A percentile compares a stretch with the other conserved stretches of the same genome.
These are phyloP conservation scores for Acrossocheilus fasciatus DNA, from an alignment of 2,797 vertebrate genomes.

Conservation along the genomic window DNA sequence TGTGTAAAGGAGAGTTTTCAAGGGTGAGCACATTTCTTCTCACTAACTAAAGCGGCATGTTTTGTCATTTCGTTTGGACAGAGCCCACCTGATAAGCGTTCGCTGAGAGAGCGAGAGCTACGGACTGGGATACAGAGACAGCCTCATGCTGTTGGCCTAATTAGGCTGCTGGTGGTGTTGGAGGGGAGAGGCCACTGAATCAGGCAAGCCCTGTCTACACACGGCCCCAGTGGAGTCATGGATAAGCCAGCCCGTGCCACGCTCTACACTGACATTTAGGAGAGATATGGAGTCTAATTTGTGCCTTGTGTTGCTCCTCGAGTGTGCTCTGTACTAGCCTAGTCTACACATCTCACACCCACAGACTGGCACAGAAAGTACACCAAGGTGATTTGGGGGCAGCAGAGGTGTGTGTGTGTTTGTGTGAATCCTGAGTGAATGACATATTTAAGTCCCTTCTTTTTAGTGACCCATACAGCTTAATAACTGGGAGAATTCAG, in stretches of 20 bases:
- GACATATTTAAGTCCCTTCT: too few relatives aligned
- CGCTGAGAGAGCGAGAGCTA: slow-evolving; percentile 33
- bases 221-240: slow-evolving; percentile 24
- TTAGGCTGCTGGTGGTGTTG: slow-evolving; percentile 78
- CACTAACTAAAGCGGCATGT: slow-evolving; percentile 11
- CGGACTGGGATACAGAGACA: slow-evolving; percentile 82
- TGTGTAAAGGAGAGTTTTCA: background rate
- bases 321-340: slow-evolving; percentile 55
- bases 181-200: slow-evolving; percentile 61
- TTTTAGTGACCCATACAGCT: background rate
- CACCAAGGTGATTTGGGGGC: background rate
- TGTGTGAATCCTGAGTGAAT: background rate
- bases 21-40: background rate
- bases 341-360: slow-evolving; percentile 34
- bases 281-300: slow-evolving; percentile 70
- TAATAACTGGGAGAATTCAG: background rate
- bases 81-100: slow-evolving; percentile 6
- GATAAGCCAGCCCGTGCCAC: slow-evolving; percentile 20
- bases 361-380: slow-evolving; percentile 37
- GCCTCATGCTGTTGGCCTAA: slow-evolving; percentile 88
- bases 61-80: slow-evolving; percentile 28
- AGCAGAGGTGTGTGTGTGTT: background rate
- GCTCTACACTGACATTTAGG: slow-evolving; percentile 72
- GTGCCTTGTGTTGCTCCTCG: slow-evolving; percentile 67
- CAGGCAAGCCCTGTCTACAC: slow-evolving; percentile 27